These are phyloP conservation scores for Callionymus lyra DNA, from an alignment of 2,113 vertebrate genomes.

Conservation along the genomic window DNA sequence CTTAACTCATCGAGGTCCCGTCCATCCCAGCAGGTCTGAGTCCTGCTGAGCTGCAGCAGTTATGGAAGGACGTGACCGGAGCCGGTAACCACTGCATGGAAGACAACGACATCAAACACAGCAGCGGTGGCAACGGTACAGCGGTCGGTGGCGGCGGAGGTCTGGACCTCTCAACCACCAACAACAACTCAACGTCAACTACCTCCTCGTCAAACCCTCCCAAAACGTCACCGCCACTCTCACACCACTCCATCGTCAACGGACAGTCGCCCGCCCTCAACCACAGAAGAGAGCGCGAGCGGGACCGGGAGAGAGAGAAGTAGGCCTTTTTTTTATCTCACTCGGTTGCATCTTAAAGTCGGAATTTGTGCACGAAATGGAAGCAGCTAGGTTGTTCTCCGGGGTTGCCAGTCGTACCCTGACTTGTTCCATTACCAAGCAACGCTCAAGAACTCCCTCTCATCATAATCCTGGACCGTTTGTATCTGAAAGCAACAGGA, in stretches of 20 bases:
- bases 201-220: slow-evolving; percentile 95
- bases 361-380: no score
- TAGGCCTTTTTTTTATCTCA: slow-evolving; percentile 17
- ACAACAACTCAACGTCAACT: slow-evolving; percentile 90
- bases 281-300: slow-evolving; percentile 85
- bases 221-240: slow-evolving; percentile 97
- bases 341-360: no score
- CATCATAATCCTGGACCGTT: no score
- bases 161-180: slow-evolving; percentile 85
- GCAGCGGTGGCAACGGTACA: slow-evolving; percentile 44
- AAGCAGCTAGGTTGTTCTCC: no score
- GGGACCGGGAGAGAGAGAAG: slow-evolving; percentile 56
- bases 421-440: no score
- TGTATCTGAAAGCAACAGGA: slow-evolving; percentile 2
- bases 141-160: slow-evolving; percentile 50
- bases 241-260: slow-evolving; percentile 93
- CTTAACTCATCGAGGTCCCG: not conserved
- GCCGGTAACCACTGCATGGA: slow-evolving; percentile 41
- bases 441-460: no score
- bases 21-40: slow-evolving; percentile 80
- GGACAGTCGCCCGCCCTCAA: slow-evolving; percentile 94
- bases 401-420: no score
- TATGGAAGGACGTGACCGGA: slow-evolving; percentile 96
- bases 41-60: slow-evolving; percentile 95
- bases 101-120: slow-evolving; percentile 55